Base-by-base conservation (phyloP, 2,113 vertebrate species). In the Otis tarda region DNA sequence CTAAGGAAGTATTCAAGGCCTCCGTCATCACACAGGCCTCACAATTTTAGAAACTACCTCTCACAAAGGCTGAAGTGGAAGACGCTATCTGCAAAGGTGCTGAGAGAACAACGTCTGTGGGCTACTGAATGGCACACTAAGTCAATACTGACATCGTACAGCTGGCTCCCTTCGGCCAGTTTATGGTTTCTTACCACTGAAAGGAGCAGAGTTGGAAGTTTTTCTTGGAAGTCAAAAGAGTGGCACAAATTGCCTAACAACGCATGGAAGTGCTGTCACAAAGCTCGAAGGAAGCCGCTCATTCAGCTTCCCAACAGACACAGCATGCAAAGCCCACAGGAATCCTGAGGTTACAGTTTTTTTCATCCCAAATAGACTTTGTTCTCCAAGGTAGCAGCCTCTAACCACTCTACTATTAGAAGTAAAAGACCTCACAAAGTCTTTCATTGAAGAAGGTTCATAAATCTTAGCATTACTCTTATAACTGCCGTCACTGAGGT, bases 191-290 rank as follows among this genome's bases (percentile, higher is more conserved):
- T 15, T 65, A 53, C 37, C 84, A 49, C 31, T 43, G 55, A 3
- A 76, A 86, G 81, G 16, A 76, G 67, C 6, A 17, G 63, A 86
- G 64, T 0, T 83, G 73, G 83, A 52, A 23, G 17, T 69, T 81
- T 55, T 92, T 80, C 83, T 94, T 93, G 88, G 86, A 92, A 95
- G 56, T 87, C 67, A 24, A n/a, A 71, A 0, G 22, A 76, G 76
- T 19, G 19, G 89, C 65, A 89, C 53, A n/a, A 82, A 69, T 74
- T 57, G 73, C 77, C 73, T n/a, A 60, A 45, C 50, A 60, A 71
- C 2, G 4, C 37, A 18, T 0, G 2, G 27, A 49, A 55, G 57
- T 6, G 76, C 79, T 81, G 88, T 81, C 71, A 35, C 55, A 21
- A 80, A 86, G 76, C 88, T 74, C 2, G 1, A 73, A 64, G 87